Evolutionary conservation across 2,113 vertebrate genomes (phyloP).

Genomic region (Collichthys lucidus): DNA sequence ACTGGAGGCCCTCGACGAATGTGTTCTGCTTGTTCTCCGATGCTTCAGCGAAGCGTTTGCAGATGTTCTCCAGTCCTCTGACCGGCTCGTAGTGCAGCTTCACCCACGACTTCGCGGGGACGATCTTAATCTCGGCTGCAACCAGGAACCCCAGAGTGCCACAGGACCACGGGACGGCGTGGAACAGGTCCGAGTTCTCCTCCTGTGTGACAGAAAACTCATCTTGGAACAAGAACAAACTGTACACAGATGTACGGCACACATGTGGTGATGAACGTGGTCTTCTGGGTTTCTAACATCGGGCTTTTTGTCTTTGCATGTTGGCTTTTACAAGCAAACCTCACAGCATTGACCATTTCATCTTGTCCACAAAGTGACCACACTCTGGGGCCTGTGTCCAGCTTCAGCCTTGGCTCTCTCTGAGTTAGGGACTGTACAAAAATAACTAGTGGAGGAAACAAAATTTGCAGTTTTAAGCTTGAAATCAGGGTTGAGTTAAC

Average conservation of each 20-base stretch:
- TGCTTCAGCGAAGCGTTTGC: slow-evolving; percentile 88
- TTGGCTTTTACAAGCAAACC: background rate
- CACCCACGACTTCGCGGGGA: slow-evolving; percentile 92
- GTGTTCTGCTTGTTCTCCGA: slow-evolving; percentile 90
- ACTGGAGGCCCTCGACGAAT: slow-evolving; percentile 96
- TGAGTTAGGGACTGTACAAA: background rate
- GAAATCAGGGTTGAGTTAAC: no score
- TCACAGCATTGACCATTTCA: background rate
- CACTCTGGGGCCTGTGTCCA: background rate
- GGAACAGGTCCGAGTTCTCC: slow-evolving; percentile 97
- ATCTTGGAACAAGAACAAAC: background rate
- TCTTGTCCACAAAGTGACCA: background rate
- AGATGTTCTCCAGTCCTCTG: slow-evolving; percentile 90
- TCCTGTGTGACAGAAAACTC: slow-evolving; percentile 79
- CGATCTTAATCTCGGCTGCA: slow-evolving; percentile 95
- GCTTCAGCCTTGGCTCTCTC: background rate
- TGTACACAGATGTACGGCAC: background rate
- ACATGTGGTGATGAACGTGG: background rate
- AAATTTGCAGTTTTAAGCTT: no score
- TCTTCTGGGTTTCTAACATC: background rate
- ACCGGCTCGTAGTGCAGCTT: slow-evolving; percentile 91
- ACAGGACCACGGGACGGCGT: slow-evolving; percentile 98
- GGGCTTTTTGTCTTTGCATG: background rate
- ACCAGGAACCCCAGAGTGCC: slow-evolving; percentile 98
- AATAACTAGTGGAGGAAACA: background rate